Percentiles rank a stretch among this genome's conserved stretches.
phyloP scores from a whole-genome alignment of 2,888 invertebrate species.

The Malachius bipustulatus region DNA sequence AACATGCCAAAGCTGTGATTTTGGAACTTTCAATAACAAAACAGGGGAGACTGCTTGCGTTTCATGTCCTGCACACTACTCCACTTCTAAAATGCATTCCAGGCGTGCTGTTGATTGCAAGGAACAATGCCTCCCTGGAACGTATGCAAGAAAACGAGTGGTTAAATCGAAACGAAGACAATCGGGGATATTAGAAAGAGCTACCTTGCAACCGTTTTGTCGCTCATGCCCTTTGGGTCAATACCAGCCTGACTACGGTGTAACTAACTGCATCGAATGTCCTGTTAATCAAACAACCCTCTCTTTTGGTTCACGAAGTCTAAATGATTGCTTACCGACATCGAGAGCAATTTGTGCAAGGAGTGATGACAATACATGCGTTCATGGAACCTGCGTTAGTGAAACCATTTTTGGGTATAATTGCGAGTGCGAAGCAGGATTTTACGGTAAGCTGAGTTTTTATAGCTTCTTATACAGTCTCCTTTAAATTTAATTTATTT shows the following conservation, averaged over 20 bases:
- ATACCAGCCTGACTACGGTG: slow-evolving; percentile 48
- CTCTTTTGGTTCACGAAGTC: slow-evolving; percentile 31
- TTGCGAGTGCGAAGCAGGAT: slow-evolving; percentile 42
- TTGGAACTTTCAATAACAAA: slow-evolving; percentile 47
- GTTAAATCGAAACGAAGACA: slow-evolving; percentile 26
- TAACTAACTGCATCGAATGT: slow-evolving; percentile 44
- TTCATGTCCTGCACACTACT: slow-evolving; percentile 45
- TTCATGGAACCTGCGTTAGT: slow-evolving; percentile 31
- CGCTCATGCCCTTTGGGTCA: slow-evolving; percentile 45
- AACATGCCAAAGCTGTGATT: slow-evolving; percentile 45
- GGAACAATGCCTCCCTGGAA: slow-evolving; percentile 47
- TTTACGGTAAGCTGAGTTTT: slow-evolving; percentile 36
- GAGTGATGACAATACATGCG: no score
- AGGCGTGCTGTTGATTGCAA: slow-evolving; percentile 42
- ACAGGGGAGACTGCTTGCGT: slow-evolving; percentile 43
- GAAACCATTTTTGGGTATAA: slow-evolving; percentile 32
- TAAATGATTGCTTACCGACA: slow-evolving; percentile 39
- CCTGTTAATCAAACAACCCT: slow-evolving; percentile 41
- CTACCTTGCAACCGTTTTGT: slow-evolving; percentile 44
- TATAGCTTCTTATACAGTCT: neutral
- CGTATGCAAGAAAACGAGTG: slow-evolving; percentile 32
- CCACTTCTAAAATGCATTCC: slow-evolving; percentile 42
- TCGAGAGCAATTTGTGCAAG: slow-evolving; percentile 38
- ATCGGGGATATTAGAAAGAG: slow-evolving; percentile 26
- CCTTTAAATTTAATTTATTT: slow-evolving; percentile 7